Conservation (phyloP, 2,113 vertebrate species). For the Boleophthalmus pectinirostris region DNA sequence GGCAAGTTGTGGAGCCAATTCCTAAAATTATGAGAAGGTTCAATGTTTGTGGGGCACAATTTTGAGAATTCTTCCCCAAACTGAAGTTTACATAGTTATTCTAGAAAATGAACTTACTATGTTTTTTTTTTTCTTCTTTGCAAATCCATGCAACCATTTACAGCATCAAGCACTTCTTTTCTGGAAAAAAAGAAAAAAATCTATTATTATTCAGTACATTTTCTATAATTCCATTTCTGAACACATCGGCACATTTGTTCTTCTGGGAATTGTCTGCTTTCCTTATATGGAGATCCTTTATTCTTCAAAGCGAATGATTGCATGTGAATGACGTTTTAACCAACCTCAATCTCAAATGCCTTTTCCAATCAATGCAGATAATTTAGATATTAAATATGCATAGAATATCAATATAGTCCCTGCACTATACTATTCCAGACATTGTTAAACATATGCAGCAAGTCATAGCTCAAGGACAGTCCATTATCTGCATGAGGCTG, state of each 20-base stretch:
- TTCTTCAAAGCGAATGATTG: constrained; percentile 5
- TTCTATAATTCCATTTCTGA: neutral
- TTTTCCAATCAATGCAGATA: neutral
- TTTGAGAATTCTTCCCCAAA: too few relatives aligned
- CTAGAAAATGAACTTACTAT: too few relatives aligned
- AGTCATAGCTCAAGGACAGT: constrained; percentile 3
- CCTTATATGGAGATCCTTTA: neutral
- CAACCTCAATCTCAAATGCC: neutral
- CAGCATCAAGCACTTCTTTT: neutral
- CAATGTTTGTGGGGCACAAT: too few relatives aligned
- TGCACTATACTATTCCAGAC: constrained; percentile 2
- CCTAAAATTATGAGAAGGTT: too few relatives aligned
- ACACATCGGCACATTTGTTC: neutral
- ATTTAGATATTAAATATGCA: neutral
- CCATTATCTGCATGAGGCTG: constrained; percentile 22
- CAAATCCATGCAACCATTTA: neutral
- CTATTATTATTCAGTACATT: neutral
- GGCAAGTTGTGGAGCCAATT: too few relatives aligned
- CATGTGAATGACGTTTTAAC: neutral
- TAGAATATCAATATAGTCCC: constrained; percentile 10
- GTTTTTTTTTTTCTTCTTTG: too few relatives aligned
- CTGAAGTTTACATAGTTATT: too few relatives aligned
- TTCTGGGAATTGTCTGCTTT: neutral
- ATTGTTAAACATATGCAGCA: constrained; percentile 3
- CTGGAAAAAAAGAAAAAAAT: neutral